Conservation (phyloP, 1,140 invertebrate genomes). For the Hyposmocoma kahamanoa region DNA sequence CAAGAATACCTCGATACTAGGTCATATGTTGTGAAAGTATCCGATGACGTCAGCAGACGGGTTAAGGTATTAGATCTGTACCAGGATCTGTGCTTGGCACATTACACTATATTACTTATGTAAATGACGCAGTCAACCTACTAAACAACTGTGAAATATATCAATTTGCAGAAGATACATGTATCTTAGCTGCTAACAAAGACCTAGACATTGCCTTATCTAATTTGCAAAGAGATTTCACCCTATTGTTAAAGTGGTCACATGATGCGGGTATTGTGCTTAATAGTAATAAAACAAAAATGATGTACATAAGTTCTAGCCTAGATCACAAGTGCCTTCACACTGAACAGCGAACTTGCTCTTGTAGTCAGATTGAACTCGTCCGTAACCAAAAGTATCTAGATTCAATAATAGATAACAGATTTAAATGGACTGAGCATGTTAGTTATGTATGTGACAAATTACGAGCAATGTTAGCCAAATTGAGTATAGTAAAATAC, state of each 20-base stretch:
- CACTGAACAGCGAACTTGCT: neutral
- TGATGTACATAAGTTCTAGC: conserved; percentile 1
- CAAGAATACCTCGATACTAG: neutral
- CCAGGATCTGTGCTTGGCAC: neutral
- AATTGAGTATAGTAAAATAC: neutral
- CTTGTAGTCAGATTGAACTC: neutral
- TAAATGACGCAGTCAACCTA: neutral
- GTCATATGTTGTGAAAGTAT: neutral
- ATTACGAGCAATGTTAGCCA: neutral
- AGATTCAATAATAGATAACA: conserved; percentile 1
- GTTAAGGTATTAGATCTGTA: neutral
- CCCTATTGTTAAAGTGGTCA: neutral
- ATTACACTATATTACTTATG: conserved; percentile 1
- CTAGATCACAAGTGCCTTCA: neutral
- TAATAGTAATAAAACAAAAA: neutral
- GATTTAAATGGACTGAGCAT: neutral
- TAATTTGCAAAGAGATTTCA: neutral
- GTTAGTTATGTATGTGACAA: conserved; percentile 1
- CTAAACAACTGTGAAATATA: neutral
- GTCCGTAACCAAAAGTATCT: neutral
- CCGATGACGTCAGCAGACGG: neutral
- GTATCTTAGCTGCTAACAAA: neutral
- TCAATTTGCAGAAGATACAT: conserved; percentile 4
- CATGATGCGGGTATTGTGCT: neutral
- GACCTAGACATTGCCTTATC: neutral